Evolutionary conservation across 2,888 invertebrate species (phyloP).

Genomic region (Orchesellides sinensis): DNA sequence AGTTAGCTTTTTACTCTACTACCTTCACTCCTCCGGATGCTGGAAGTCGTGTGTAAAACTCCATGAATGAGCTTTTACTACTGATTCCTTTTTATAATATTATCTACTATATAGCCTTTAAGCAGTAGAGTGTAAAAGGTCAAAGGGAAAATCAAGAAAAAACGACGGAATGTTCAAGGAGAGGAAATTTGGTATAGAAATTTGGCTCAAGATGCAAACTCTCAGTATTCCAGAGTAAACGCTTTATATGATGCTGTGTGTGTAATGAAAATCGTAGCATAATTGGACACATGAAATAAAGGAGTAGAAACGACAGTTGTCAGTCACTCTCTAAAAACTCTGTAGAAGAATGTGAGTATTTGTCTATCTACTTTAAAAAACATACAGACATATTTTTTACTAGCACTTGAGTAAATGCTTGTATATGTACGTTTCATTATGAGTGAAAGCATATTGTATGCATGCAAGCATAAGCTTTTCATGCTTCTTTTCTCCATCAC

Average conservation of each 20-base stretch:
- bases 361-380: not conserved
- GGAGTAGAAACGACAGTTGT: not conserved
- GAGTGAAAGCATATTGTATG: conserved; percentile 1
- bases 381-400: too few species aligned
- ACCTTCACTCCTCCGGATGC: conserved; percentile 18
- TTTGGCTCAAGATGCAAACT: not conserved
- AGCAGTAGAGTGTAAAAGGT: conserved; percentile 24
- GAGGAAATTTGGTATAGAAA: not conserved
- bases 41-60: conserved; percentile 32
- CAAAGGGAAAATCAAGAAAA: conserved; percentile 26
- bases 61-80: conserved; percentile 26
- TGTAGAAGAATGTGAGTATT: not conserved
- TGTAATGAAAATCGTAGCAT: conserved; percentile 11
- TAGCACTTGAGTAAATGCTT: too few species aligned
- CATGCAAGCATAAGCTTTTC: not conserved
- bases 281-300: conserved; percentile 19
- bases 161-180: not conserved
- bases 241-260: too few species aligned
- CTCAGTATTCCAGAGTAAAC: not conserved
- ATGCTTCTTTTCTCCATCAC: not conserved
- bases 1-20: not conserved
- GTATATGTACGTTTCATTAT: not conserved
- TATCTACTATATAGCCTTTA: not conserved
- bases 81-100: not conserved
- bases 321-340: not conserved